Conservation (phyloP, 1,140 invertebrate species). For the Drosophila albomicans region DNA sequence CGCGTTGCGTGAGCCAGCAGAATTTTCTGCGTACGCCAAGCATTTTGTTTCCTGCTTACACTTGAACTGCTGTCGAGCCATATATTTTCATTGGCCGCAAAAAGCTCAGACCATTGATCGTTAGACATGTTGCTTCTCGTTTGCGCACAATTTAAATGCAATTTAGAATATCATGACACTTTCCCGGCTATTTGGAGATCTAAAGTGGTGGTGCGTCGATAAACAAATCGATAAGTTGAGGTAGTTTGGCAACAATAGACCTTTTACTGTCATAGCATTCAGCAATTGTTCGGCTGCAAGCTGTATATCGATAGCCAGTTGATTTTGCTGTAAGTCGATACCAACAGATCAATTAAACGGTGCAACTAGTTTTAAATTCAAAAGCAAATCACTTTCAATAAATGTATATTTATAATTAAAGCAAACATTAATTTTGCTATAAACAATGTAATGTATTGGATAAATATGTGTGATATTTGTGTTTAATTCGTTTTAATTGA, state of each 20-base stretch:
- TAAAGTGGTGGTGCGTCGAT: constrained; percentile 23
- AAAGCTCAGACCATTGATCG: constrained; percentile 23
- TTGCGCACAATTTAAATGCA: not conserved
- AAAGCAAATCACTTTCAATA: not conserved
- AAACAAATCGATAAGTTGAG: not conserved
- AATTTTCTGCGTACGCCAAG: constrained; percentile 60
- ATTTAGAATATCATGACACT: not conserved
- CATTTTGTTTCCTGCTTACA: constrained; percentile 28
- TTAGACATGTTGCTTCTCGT: constrained; percentile 17
- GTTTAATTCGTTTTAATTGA: constrained; percentile 63
- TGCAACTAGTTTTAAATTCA: not conserved
- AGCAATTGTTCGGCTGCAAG: not conserved
- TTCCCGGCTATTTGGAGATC: constrained; percentile 17
- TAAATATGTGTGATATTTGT: no score
- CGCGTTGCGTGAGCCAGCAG: constrained; percentile 46
- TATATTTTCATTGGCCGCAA: constrained; percentile 36
- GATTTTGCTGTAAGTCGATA: constrained; percentile 5
- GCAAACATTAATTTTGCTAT: no score
- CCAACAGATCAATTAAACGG: not conserved
- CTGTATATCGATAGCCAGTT: constrained; percentile 12
- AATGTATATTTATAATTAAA: not conserved
- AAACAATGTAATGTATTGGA: not conserved
- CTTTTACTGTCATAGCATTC: not conserved
- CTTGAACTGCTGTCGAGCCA: constrained; percentile 18
- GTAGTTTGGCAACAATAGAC: not conserved